Evolutionary conservation across 2,797 vertebrate species (phyloP), one percentile per base, ranked within the genome.

Genomic region (Lophius americanus): DNA sequence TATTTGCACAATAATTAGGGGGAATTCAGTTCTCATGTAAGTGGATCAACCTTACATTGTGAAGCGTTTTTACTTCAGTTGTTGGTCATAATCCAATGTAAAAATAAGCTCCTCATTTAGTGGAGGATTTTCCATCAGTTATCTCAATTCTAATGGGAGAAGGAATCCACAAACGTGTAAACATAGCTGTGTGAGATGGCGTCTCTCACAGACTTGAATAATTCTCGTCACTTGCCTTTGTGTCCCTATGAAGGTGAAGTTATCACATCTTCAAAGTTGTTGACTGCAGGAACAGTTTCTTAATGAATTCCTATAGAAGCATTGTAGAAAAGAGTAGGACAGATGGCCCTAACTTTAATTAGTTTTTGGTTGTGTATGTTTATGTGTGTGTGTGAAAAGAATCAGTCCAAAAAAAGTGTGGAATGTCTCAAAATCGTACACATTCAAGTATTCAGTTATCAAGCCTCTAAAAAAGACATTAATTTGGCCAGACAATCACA

Each of bases 161-260:
- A 65, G 39, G 48, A 75, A 71, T 69, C 44, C 71, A 77, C 59
- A 58, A 52, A 61, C 58, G 37, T 70, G 41, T 70, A 73, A 70
- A 71, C 70, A 44, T 49, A 41, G 58, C 76, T 48, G 46, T 44
- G 57, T 61, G 59, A 78, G 60, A 51, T 49, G 47, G 57, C 84
- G 90, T 88, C 86, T 88, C 85, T 78, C 76, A 53, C 50, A 56
- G 7, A 82, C 81, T 76, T 75, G 74, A 73, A 55, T 81, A 69
- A 78, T 62, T 65, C 1, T 14, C 33, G 9, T 78, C 55, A 59
- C 76, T 74, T 49, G 23, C 47, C 14, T 70, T 32, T 70, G 50
- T 56, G 36, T 68, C 72, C 43, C 39, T 63, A 12, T 74, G 63
- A 62, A 62, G 51, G 46, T 60, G 58, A 74, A 71, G 68, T 72